phyloP scores from a whole-genome alignment of 1,140 invertebrate genomes.

The Triops longicaudatus region DNA sequence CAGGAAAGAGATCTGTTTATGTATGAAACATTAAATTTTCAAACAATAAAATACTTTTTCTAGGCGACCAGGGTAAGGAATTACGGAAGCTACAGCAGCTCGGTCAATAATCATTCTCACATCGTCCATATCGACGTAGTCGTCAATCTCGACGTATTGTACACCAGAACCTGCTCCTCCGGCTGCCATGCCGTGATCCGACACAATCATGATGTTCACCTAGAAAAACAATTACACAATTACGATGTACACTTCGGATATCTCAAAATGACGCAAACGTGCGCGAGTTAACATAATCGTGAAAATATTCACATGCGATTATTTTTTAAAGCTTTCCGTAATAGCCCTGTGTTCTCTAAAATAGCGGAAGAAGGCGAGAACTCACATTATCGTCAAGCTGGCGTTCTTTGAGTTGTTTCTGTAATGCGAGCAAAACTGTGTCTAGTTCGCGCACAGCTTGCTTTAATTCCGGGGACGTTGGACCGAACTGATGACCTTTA shows the following conservation, averaged over 20 bases:
- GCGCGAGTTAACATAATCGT: no score
- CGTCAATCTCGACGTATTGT: slow-evolving; percentile 26
- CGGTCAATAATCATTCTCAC: slow-evolving; percentile 25
- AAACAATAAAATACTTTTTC: slow-evolving; percentile 27
- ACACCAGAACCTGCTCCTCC: slow-evolving; percentile 22
- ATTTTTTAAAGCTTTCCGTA: neutral
- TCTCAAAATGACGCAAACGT: no score
- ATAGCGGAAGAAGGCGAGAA: neutral
- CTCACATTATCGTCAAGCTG: slow-evolving; percentile 26
- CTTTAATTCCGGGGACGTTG: slow-evolving; percentile 24
- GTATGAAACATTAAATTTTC: neutral
- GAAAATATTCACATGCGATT: no score
- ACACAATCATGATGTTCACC: slow-evolving; percentile 31
- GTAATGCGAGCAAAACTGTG: slow-evolving; percentile 17
- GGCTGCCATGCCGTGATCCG: slow-evolving; percentile 30
- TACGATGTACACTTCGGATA: no score
- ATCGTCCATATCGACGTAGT: slow-evolving; percentile 28
- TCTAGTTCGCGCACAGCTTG: slow-evolving; percentile 28
- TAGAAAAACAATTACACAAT: neutral
- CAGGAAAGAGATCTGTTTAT: neutral
- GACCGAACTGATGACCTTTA: slow-evolving; percentile 29
- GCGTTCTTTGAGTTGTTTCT: slow-evolving; percentile 18
- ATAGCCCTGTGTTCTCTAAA: neutral
- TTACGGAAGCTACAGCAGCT: slow-evolving; percentile 25
- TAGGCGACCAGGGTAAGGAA: slow-evolving; percentile 16